Percentiles rank a stretch among this genome's conserved stretches.
Evolutionary conservation across 2,888 invertebrate genomes (phyloP).

Genomic region (Drosophila peninsularis): DNA sequence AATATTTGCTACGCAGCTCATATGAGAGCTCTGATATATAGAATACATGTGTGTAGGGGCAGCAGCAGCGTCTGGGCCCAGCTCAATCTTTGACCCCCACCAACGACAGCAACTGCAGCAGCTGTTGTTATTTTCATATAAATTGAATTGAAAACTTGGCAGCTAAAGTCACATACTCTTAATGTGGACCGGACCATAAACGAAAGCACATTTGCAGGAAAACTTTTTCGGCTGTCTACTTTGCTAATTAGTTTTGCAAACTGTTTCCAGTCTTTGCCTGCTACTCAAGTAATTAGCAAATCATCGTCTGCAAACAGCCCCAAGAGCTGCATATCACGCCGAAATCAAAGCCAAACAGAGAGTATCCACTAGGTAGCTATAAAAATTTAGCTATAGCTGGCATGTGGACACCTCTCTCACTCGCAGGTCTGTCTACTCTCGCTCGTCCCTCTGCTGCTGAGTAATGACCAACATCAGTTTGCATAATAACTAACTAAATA

Average conservation of each 20-base stretch:
- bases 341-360: slow-evolving; percentile 8
- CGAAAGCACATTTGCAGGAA: slow-evolving; percentile 28
- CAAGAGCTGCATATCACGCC: slow-evolving; percentile 13
- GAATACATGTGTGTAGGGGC: background rate
- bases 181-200: slow-evolving; percentile 1
- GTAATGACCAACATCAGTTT: slow-evolving; percentile 41
- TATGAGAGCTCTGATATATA: slow-evolving; percentile 9
- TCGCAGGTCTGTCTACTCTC: background rate
- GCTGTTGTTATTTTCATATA: slow-evolving; percentile 23
- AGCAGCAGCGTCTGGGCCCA: background rate
- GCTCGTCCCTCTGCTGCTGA: background rate
- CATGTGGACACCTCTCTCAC: background rate
- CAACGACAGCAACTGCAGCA: background rate
- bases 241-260: slow-evolving; percentile 52
- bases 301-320: slow-evolving; percentile 9
- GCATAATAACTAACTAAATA: slow-evolving; percentile 56
- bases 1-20: slow-evolving; percentile 12
- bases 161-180: slow-evolving; percentile 21
- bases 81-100: background rate
- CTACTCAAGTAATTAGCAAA: slow-evolving; percentile 36
- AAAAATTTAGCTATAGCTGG: background rate
- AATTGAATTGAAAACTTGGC: slow-evolving; percentile 59
- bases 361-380: background rate
- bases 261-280: slow-evolving; percentile 18
- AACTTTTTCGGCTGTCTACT: slow-evolving; percentile 38